A percentile compares a stretch with the other conserved stretches of the same genome.
phyloP scores from a whole-genome alignment of 2,797 vertebrate species.

The Caiman crocodilus region DNA sequence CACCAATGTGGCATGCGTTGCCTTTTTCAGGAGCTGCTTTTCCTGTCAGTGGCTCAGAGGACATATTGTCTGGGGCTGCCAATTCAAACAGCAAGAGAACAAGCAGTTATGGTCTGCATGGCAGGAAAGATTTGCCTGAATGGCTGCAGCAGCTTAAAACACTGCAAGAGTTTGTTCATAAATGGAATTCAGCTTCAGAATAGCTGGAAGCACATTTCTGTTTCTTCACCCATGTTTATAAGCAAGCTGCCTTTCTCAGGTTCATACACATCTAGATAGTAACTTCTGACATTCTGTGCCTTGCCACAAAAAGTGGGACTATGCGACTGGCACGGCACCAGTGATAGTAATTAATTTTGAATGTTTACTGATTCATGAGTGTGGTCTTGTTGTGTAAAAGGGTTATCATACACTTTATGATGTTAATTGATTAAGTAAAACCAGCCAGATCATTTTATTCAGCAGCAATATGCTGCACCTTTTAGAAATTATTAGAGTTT shows the following conservation, averaged over 20 bases:
- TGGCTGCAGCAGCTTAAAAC: not conserved
- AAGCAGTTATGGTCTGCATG: not conserved
- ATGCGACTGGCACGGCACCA: constrained; percentile 7
- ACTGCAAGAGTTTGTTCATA: not conserved
- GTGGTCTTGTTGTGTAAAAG: constrained; percentile 13
- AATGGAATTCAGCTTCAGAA: not conserved
- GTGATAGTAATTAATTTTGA: constrained; percentile 39
- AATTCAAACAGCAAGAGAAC: not conserved
- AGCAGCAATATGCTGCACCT: not conserved
- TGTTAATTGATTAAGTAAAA: constrained; percentile 34
- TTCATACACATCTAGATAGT: not conserved
- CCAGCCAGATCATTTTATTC: not conserved
- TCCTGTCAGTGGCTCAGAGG: not conserved
- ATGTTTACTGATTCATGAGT: constrained; percentile 45
- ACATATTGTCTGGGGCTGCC: not conserved
- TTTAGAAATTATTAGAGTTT: not conserved
- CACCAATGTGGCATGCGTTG: not conserved
- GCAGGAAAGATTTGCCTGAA: not conserved
- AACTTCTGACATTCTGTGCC: not conserved
- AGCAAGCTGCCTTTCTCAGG: not conserved
- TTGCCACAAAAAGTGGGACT: not conserved
- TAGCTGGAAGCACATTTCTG: not conserved
- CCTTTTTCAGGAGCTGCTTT: not conserved
- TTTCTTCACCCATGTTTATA: not conserved
- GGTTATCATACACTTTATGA: constrained; percentile 30